Conservation (phyloP, 1,140 invertebrate species). For the Saccostrea echinata region DNA sequence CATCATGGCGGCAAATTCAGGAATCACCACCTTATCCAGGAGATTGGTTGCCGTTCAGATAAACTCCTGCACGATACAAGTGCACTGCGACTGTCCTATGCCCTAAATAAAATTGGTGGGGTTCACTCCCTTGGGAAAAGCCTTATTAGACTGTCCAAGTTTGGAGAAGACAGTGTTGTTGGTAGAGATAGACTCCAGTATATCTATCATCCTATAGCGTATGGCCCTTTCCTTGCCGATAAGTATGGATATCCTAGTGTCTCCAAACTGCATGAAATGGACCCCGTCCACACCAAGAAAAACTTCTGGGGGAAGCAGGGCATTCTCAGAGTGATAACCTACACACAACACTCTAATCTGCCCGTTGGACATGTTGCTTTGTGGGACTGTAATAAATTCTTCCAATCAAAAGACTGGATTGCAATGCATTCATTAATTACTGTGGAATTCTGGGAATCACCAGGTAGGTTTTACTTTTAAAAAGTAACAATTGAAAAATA, state of each 20-base stretch:
- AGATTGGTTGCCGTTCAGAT: conserved; percentile 62
- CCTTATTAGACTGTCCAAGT: conserved; percentile 72
- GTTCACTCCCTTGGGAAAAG: conserved; percentile 71
- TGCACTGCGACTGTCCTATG: conserved; percentile 73
- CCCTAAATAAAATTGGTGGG: conserved; percentile 74
- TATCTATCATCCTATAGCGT: conserved; percentile 76
- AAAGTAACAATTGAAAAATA: background rate
- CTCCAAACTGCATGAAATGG: conserved; percentile 70
- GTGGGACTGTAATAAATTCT: conserved; percentile 77
- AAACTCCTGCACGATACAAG: conserved; percentile 74
- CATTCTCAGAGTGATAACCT: conserved; percentile 75
- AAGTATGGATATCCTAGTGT: conserved; percentile 77
- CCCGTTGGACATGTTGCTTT: conserved; percentile 76
- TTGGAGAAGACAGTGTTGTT: conserved; percentile 71
- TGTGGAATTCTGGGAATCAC: conserved; percentile 78
- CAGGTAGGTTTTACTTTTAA: conserved; percentile 66
- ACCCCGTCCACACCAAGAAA: conserved; percentile 71
- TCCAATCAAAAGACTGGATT: conserved; percentile 75
- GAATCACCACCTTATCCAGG: conserved; percentile 67
- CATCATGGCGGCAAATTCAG: conserved; percentile 71
- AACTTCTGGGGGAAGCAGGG: conserved; percentile 75
- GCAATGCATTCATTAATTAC: conserved; percentile 72
- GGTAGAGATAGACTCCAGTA: conserved; percentile 72
- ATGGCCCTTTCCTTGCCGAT: conserved; percentile 76
- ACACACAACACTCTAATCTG: conserved; percentile 70